Base-by-base conservation (phyloP, 2,113 vertebrate genomes). In the Telmatochromis sp. region DNA sequence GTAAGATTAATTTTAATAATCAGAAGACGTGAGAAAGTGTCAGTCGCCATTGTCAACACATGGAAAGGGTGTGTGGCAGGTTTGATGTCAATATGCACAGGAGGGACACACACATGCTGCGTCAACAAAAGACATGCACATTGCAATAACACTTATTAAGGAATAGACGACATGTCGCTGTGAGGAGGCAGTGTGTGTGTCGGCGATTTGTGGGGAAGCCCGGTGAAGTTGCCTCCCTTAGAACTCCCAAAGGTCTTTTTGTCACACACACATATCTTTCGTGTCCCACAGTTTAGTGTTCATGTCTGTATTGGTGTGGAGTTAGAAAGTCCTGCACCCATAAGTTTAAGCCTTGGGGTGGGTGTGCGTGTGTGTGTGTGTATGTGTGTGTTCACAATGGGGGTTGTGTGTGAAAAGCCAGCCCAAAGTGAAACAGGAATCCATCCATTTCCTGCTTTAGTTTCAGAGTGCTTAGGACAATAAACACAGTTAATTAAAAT, bases 21-120 rank as follows among this genome's bases (percentile, higher is more conserved):
- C 92, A 86, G 84, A 93, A 86, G 83, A 95, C 89, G 94, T 95
- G 92, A 92, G 95, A 95, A 96, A 92, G 92, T 95, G 93, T 93
- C 89, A 95, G 94, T 96, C 93, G 91, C 89, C 80, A 91, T 94
- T 96, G 93, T 96, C 95, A 95, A 95, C 95, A 95, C 92, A 95
- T 90, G 71, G 86, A 93, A 92, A 84, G 93, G 94, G 93, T 93
- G 95, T 93, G 91, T 94, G 94, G 91, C 90, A 95, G 92, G 93
- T 95, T 96, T 94, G 92, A 95, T 90, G 92, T 91, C 42, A 87
- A 75, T 82, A 89, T 89, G 88, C 91, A 80, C 91, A 91, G 89
- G 89, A 90, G 92, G 89, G 88, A 95, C 93, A 90, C 91, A 93
- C 90, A 89, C 91, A 87, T 83, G 58, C 89, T 91, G 87, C 40